phyloP scores from a whole-genome alignment of 2,888 invertebrate genomes.

The Apocheima hispidaria region DNA sequence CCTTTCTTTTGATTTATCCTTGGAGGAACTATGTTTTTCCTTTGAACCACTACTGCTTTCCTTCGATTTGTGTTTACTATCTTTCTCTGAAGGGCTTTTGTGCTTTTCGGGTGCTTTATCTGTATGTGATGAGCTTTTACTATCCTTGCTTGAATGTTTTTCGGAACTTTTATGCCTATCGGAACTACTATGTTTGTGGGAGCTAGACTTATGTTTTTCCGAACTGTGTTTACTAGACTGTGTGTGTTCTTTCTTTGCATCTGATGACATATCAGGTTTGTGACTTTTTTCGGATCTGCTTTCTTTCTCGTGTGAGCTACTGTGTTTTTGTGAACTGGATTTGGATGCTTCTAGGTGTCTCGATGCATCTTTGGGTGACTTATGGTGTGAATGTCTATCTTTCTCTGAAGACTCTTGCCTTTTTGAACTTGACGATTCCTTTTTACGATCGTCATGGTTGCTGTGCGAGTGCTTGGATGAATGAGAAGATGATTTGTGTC shows the following conservation, averaged over 20 bases:
- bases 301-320: slow-evolving; percentile 59
- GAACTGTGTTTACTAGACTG: slow-evolving; percentile 53
- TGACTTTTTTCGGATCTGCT: slow-evolving; percentile 63
- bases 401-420: slow-evolving; percentile 43
- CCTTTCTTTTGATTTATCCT: slow-evolving; percentile 71
- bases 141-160: slow-evolving; percentile 54
- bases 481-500: slow-evolving; percentile 55
- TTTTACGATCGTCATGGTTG: slow-evolving; percentile 57
- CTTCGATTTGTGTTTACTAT: slow-evolving; percentile 63
- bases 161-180: slow-evolving; percentile 35
- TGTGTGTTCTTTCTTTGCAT: slow-evolving; percentile 56
- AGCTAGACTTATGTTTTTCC: slow-evolving; percentile 51
- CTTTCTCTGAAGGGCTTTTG: slow-evolving; percentile 63
- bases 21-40: slow-evolving; percentile 73
- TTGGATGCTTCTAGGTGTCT: slow-evolving; percentile 60
- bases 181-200: slow-evolving; percentile 52
- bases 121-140: slow-evolving; percentile 55
- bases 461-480: slow-evolving; percentile 57
- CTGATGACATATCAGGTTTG: slow-evolving; percentile 58
- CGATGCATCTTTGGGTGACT: slow-evolving; percentile 52
- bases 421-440: slow-evolving; percentile 57
- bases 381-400: slow-evolving; percentile 57
- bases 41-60: slow-evolving; percentile 68
- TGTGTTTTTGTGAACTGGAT: slow-evolving; percentile 63
- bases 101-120: slow-evolving; percentile 54